Percentiles rank a stretch among this genome's conserved stretches.
Conservation (phyloP, 92 coral and sea anemone species). For the Phymanthus crucifer region DNA sequence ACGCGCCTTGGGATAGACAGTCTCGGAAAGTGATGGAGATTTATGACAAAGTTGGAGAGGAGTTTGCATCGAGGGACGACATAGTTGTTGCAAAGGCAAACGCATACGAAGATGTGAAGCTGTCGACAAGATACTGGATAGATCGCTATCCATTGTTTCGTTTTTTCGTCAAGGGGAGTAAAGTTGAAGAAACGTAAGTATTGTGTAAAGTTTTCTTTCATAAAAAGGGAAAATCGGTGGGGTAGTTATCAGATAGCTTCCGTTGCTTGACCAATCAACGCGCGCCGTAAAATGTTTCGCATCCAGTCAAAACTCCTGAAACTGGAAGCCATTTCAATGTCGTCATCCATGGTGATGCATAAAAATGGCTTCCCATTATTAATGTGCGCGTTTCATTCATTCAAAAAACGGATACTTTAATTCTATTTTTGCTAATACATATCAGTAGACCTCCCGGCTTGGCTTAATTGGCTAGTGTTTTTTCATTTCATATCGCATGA, state of each 20-base stretch:
- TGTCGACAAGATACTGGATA: slow-evolving; percentile 89
- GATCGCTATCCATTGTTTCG: slow-evolving; percentile 88
- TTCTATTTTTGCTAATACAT: too few species aligned
- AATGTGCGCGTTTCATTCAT: background rate
- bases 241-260: background rate
- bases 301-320: background rate
- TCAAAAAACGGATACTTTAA: too few species aligned
- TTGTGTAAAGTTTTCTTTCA: background rate
- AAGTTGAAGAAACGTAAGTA: slow-evolving; percentile 92
- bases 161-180: slow-evolving; percentile 91
- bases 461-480: too few species aligned
- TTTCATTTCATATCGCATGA: too few species aligned
- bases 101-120: slow-evolving; percentile 87
- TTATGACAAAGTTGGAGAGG: slow-evolving; percentile 65
- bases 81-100: slow-evolving; percentile 77
- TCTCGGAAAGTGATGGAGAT: slow-evolving; percentile 63
- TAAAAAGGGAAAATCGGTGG: background rate
- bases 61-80: slow-evolving; percentile 61
- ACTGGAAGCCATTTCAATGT: too few species aligned
- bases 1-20: slow-evolving; percentile 84
- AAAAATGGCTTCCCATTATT: background rate
- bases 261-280: background rate
- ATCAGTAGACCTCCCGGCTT: too few species aligned
- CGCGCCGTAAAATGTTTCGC: background rate
- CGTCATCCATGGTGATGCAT: background rate